Percentiles rank a stretch among this genome's conserved stretches.
These are phyloP conservation scores for Crematogaster levior DNA, from an alignment of 2,888 invertebrate genomes.

Conservation along the genomic window DNA sequence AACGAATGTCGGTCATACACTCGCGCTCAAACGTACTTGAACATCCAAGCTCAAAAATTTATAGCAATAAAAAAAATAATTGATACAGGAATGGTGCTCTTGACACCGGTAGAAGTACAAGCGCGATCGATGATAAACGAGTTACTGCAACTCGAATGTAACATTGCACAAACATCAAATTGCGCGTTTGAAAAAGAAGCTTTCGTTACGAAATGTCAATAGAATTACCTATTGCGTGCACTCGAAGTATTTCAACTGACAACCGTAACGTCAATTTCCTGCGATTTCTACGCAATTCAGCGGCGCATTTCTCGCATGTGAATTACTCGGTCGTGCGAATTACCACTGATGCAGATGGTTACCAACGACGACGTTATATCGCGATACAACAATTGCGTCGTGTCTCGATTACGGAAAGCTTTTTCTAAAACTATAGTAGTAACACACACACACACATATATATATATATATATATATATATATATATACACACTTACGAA, in stretches of 20 bases:
- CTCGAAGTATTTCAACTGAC: neutral
- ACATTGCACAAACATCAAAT: constrained; percentile 6
- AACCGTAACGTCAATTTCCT: constrained; percentile 4
- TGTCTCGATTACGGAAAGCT: constrained; percentile 26
- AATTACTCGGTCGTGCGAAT: constrained; percentile 14
- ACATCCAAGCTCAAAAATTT: constrained; percentile 22
- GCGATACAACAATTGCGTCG: neutral
- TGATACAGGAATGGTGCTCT: neutral
- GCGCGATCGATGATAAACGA: constrained; percentile 11
- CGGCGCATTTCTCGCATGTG: neutral
- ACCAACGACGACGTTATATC: neutral
- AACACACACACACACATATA: no score
- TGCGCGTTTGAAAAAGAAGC: constrained; percentile 1
- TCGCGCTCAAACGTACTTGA: constrained; percentile 25
- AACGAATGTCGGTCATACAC: constrained; percentile 53
- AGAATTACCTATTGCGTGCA: constrained; percentile 5
- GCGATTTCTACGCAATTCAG: neutral
- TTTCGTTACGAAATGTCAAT: constrained; percentile 17
- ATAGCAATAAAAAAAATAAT: constrained; percentile 27
- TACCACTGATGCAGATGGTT: neutral
- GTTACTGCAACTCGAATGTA: neutral
- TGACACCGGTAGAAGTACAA: neutral
- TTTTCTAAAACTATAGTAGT: constrained; percentile 23
- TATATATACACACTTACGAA: neutral
- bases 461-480: no score